These are phyloP conservation scores for Podarcis lilfordi DNA, from an alignment of 2,797 vertebrate genomes.

Conservation along the genomic window DNA sequence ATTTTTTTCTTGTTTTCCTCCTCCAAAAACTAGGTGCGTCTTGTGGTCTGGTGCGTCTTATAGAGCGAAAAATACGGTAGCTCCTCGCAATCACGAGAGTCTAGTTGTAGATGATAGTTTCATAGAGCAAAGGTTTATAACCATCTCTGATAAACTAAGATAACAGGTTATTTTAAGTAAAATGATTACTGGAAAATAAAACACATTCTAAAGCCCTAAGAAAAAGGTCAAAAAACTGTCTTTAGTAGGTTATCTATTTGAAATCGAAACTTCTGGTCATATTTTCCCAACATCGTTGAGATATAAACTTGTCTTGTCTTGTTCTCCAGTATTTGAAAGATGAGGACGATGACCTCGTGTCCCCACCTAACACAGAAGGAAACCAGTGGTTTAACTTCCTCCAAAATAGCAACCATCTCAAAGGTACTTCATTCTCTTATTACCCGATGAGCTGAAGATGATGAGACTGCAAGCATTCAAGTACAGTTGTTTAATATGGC, in stretches of 20 bases:
- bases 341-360: conserved; percentile 95
- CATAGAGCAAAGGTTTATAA: neutral
- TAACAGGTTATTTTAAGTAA: conserved; percentile 8
- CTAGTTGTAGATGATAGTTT: neutral
- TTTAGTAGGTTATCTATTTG: conserved; percentile 3
- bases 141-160: conserved; percentile 12
- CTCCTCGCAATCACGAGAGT: neutral
- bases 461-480: neutral
- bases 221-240: neutral
- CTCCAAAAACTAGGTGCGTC: no score
- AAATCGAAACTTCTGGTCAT: neutral
- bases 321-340: conserved; percentile 93
- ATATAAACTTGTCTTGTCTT: conserved; percentile 31
- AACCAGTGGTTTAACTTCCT: conserved; percentile 97
- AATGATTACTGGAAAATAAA: neutral
- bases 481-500: neutral
- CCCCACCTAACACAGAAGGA: conserved; percentile 92
- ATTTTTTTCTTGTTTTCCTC: no score
- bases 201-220: conserved; percentile 6
- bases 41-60: no score
- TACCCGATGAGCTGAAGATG: neutral
- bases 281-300: accelerated
- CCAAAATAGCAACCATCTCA: conserved; percentile 88
- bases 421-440: conserved; percentile 78
- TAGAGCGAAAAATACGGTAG: no score